Base-by-base conservation (phyloP, 1,140 invertebrate species). In the Drosophila mayri region DNA sequence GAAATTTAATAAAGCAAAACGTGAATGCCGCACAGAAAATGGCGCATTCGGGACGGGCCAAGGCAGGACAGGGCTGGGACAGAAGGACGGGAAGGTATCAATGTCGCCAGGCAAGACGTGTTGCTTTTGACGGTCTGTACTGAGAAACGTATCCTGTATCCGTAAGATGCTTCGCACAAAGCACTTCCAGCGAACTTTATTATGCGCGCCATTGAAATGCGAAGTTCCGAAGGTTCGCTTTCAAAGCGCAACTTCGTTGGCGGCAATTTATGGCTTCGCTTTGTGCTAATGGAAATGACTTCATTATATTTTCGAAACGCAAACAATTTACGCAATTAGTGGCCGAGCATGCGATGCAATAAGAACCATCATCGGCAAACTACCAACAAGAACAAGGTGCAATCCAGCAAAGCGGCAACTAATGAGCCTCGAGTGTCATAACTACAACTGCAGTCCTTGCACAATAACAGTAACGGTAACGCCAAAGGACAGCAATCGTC, bases 261-360 rank as follows among this genome's bases (percentile, higher is more conserved):
- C 63, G 71, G 62, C 80, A 87, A 83, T 76, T 83, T 73, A 76
- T 88, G 74, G 83, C 47, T 62, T 47, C 79, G 84, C 70, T 78
- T 88, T 88, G 66, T 85, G 71, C 73, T 88, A 90, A 88, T 90
- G 85, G 75, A 88, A 90, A 90, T 76, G 78, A 90, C 81, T 90
- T 90, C 86, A 85, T 90, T 90, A 90, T 90, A 90, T 90, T 90
- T 90, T 81, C 81, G 68, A 79, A 90, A 88, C 78, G 75, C 78
- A 90, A 88, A 90, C 86, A 90, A 90, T 90, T 90, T 90, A 81
- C 81, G 86, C 86, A 90, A 90, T 90, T 90, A 90, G 81, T 90
- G 65, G 68, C 60, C 72, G 47, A 71, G 81, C 62, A 90, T 81
- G 84, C 78, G 50, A 78, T 81, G 81, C 63, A 68, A 49, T 62